Evolutionary conservation across 2,113 vertebrate genomes (phyloP).

Genomic region (Rhabdornis inornatus): DNA sequence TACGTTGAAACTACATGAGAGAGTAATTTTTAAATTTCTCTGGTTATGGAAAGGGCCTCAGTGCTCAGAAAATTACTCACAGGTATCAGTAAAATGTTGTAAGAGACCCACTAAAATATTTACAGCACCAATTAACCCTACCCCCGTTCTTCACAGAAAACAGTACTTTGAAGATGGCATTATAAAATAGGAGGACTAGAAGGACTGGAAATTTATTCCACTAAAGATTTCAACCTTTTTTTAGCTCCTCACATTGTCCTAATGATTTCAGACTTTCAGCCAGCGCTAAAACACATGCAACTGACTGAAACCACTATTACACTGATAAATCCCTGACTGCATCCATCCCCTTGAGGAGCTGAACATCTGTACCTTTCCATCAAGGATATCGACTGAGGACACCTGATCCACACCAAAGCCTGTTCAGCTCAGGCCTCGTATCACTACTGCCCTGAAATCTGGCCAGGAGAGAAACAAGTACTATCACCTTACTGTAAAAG

Average conservation of each 20-base stretch:
- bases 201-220: neutral
- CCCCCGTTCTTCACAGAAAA: neutral
- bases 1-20: accelerated
- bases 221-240: neutral
- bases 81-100: neutral
- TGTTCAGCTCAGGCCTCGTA: neutral
- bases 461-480: neutral
- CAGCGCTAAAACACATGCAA: neutral
- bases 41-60: neutral
- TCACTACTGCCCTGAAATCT: neutral
- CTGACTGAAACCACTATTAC: neutral
- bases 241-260: neutral
- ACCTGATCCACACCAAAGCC: neutral
- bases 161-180: neutral
- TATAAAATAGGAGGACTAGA: neutral
- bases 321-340: neutral
- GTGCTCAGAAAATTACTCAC: neutral
- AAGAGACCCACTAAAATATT: neutral
- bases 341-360: neutral
- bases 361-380: neutral
- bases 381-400: neutral
- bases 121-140: neutral
- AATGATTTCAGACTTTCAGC: neutral
- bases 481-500: neutral
- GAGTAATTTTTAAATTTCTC: neutral